Base-by-base conservation (phyloP, 2,888 invertebrate species). In the Poecilobothrus nobilitatus region DNA sequence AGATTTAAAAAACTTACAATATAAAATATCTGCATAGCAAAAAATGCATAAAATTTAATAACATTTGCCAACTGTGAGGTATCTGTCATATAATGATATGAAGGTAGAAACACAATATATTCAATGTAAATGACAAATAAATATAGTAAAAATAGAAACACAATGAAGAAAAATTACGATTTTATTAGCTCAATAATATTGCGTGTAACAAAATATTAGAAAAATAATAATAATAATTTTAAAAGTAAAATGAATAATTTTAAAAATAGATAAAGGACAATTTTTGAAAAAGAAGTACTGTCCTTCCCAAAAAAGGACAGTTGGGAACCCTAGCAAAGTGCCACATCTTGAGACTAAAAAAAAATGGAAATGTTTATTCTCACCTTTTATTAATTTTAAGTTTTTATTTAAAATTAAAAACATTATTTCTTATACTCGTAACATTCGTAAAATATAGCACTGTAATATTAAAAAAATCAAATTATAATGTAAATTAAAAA, bases 181-280 rank as follows among this genome's bases (percentile, higher is more conserved):
- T 62, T 20, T 20, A 20, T 62, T 62, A 62, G 61, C 20, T 62
- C 9, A 62, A 62, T 62, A 62, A 62, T 62, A 62, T 62, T 62
- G 61, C 5, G n/a, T 62, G 61, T n/a, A n/a, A 20, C 9, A 8
- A 62, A 62, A 20, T 62, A 62, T 61, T n/a, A 61, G 10, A 61
- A 61, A 18, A 61, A 61, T 62, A 62, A 62, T 20, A 62, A 62
- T 62, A n/a, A 62, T 20, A 9, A 62, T n/a, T 62, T 62, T 18
- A n/a, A 62, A 27, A 27, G 2, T 2, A 27, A 27, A 27, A 27
- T 27, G 27, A 27, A 53, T n/a, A 62, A 62, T 62, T n/a, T n/a
- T 62, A 62, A 62, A n/a, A n/a, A n/a, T n/a, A n/a, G n/a, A n/a
- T 62, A n/a, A 62, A 62, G 61, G n/a, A 62, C 61, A 62, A 62